Evolutionary conservation across 2,888 invertebrate species (phyloP).

Genomic region (Sclerodermus sp.): DNA sequence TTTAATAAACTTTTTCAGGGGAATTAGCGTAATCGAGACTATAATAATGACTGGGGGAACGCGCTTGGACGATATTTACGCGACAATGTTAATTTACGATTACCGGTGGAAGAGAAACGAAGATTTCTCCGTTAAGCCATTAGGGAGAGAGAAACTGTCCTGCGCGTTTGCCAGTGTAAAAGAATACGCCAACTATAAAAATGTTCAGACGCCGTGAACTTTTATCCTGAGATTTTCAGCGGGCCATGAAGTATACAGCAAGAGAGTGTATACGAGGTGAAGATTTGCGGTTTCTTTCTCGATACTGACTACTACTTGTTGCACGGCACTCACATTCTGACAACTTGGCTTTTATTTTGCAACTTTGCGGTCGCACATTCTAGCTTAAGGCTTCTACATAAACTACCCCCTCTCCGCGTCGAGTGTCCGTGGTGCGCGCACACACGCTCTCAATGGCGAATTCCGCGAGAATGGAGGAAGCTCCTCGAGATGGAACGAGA

Average conservation of each 20-base stretch:
- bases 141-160: no score
- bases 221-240: conserved; percentile 12
- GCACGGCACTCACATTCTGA: conserved; percentile 11
- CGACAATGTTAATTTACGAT: no score
- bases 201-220: conserved; percentile 12
- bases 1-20: no score
- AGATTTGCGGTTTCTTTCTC: conserved; percentile 20
- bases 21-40: no score
- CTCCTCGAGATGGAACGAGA: no score
- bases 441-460: neutral
- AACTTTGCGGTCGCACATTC: no score
- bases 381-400: no score
- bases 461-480: neutral
- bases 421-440: neutral
- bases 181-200: conserved; percentile 12
- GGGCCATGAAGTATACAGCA: neutral
- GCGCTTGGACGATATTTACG: no score
- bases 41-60: no score
- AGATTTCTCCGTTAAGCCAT: no score
- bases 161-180: neutral
- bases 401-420: no score
- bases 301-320: conserved; percentile 23
- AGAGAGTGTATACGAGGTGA: conserved; percentile 2
- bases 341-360: conserved; percentile 11
- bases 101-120: no score